phyloP scores from a whole-genome alignment of 2,888 invertebrate species.

The Ethmia dodecea region DNA sequence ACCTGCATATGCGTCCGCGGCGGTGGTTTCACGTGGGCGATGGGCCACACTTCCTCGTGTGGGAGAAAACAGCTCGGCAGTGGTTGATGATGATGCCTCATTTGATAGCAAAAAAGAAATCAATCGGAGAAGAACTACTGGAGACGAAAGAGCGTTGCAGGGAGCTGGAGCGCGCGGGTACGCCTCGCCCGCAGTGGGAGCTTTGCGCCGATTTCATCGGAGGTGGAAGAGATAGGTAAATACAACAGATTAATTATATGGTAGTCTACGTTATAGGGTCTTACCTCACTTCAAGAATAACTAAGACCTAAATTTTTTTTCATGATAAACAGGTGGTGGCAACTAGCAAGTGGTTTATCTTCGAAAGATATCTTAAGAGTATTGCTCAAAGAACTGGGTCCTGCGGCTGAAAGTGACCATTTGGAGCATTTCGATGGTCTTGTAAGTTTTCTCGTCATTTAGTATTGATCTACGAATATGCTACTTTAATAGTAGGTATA shows the following conservation, averaged over 20 bases:
- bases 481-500: no score
- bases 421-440: conserved; percentile 69
- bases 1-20: no score
- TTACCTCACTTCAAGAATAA: no score
- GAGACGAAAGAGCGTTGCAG: conserved; percentile 60
- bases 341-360: conserved; percentile 53
- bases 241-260: background rate
- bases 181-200: conserved; percentile 70
- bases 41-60: no score
- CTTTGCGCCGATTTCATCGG: conserved; percentile 69
- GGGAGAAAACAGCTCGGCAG: no score
- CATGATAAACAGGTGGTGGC: conserved; percentile 71
- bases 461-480: no score
- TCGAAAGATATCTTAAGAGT: conserved; percentile 60
- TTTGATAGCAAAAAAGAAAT: no score
- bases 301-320: no score
- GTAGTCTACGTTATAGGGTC: no score
- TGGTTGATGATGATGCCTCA: no score
- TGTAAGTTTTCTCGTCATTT: conserved; percentile 39
- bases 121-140: conserved; percentile 50
- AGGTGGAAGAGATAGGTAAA: conserved; percentile 61
- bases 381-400: conserved; percentile 65
- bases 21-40: no score
- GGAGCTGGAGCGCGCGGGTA: conserved; percentile 65
- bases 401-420: conserved; percentile 63